Percentiles rank a stretch among this genome's conserved stretches.
phyloP scores from a whole-genome alignment of 2,797 vertebrate species.

The Cuniculus paca region DNA sequence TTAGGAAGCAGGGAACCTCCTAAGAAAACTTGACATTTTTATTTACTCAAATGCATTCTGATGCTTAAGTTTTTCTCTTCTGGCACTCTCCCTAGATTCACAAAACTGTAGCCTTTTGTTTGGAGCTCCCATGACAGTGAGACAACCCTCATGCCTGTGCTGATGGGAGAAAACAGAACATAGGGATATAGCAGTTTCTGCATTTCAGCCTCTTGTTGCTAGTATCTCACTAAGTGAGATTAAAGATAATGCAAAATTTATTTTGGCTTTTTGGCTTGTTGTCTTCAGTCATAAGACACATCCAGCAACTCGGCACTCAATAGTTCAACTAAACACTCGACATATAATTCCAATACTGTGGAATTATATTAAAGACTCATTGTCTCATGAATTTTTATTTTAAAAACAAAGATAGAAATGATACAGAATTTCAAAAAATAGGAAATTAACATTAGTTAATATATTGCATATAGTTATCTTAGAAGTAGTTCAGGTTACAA shows the following conservation, averaged over 20 bases:
- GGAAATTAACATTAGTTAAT: no score
- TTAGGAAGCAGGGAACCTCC: not conserved
- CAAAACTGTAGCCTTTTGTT: constrained; percentile 3
- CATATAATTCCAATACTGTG: not conserved
- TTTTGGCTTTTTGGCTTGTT: constrained; percentile 18
- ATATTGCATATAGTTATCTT: no score
- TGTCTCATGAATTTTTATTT: not conserved
- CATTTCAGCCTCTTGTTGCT: not conserved
- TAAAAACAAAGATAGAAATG: no score
- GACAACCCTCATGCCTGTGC: not conserved
- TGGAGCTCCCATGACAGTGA: not conserved
- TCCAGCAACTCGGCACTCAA: not conserved
- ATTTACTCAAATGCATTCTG: not conserved
- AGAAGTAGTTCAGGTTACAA: no score
- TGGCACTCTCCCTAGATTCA: not conserved
- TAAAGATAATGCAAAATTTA: not conserved
- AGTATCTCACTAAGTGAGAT: not conserved
- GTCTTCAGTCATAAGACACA: constrained; percentile 6
- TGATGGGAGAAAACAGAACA: not conserved
- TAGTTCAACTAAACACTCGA: not conserved
- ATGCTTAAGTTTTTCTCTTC: not conserved
- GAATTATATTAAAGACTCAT: not conserved
- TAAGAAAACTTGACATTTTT: not conserved
- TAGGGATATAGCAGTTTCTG: not conserved
- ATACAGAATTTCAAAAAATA: no score